Conservation (phyloP, 2,888 invertebrate genomes). For the Chymomyza caudatula region DNA sequence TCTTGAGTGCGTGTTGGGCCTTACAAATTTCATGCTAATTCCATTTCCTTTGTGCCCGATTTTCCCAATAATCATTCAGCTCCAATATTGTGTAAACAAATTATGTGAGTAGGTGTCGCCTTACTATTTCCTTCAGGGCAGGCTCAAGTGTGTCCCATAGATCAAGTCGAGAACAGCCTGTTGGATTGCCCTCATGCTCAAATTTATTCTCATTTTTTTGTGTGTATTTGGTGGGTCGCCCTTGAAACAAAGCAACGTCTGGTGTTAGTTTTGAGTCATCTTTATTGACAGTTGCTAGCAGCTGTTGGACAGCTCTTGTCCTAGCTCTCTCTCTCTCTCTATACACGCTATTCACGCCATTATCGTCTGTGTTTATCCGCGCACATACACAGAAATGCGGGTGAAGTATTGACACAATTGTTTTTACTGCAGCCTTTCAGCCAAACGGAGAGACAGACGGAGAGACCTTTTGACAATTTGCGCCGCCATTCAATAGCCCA, state of each 20-base stretch:
- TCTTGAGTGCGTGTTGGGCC: conserved; percentile 66
- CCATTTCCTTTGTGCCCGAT: conserved; percentile 45
- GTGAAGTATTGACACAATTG: conserved; percentile 71
- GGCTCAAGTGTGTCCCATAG: conserved; percentile 50
- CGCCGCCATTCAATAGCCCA: conserved; percentile 18
- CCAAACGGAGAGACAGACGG: conserved; percentile 35
- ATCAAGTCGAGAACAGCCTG: conserved; percentile 48
- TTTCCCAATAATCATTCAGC: conserved; percentile 1
- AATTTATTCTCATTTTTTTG: neutral
- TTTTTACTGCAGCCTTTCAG: conserved; percentile 45
- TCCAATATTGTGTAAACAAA: conserved; percentile 69
- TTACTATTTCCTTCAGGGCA: conserved; percentile 40
- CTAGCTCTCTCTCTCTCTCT: neutral
- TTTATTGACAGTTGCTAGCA: conserved; percentile 59
- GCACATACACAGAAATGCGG: conserved; percentile 46
- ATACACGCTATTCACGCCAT: conserved; percentile 28
- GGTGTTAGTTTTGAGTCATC: conserved; percentile 52
- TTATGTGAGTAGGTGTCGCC: conserved; percentile 65
- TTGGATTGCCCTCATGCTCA: conserved; percentile 40
- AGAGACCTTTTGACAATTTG: conserved; percentile 25
- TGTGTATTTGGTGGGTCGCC: neutral
- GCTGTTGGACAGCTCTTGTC: conserved; percentile 37
- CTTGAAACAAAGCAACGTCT: neutral
- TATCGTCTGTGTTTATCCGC: conserved; percentile 61
- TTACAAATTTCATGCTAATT: conserved; percentile 66